phyloP scores from a whole-genome alignment of 2,888 invertebrate species.

The Parthenolecanium corni region DNA sequence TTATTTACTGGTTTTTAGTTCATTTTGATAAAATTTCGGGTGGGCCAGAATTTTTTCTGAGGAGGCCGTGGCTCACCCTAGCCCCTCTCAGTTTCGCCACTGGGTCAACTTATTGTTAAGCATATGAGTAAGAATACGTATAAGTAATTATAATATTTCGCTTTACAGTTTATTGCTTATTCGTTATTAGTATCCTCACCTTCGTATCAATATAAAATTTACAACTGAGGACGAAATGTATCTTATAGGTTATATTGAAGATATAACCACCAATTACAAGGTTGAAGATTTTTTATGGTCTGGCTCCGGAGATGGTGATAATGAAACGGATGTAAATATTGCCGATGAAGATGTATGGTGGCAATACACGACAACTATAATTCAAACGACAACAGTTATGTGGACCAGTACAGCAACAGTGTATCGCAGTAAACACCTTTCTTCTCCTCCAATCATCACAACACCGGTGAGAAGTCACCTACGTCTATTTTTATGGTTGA shows the following conservation, averaged over 20 bases:
- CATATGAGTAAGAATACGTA: not conserved
- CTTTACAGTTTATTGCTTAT: too few species aligned
- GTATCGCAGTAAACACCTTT: not conserved
- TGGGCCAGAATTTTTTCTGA: too few species aligned
- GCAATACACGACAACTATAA: slow-evolving; percentile 51
- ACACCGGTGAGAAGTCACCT: not conserved
- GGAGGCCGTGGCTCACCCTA: too few species aligned
- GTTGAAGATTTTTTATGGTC: slow-evolving; percentile 83
- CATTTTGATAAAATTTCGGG: too few species aligned
- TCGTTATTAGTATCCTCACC: too few species aligned
- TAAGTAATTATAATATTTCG: not conserved
- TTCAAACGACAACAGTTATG: slow-evolving; percentile 45
- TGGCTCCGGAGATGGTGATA: slow-evolving; percentile 62
- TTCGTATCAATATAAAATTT: too few species aligned
- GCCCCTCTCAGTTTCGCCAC: too few species aligned
- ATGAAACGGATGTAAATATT: slow-evolving; percentile 24
- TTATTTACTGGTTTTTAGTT: too few species aligned
- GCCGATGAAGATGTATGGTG: slow-evolving; percentile 32
- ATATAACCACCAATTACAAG: slow-evolving; percentile 41
- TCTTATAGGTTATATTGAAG: slow-evolving; percentile 33
- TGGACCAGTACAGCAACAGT: slow-evolving; percentile 38
- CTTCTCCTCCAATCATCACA: not conserved
- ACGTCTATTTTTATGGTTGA: not conserved
- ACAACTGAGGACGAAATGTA: too few species aligned
- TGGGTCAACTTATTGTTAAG: too few species aligned